These are phyloP conservation scores for Casuarius casuarius DNA, from an alignment of 2,113 vertebrate species.

Conservation along the genomic window DNA sequence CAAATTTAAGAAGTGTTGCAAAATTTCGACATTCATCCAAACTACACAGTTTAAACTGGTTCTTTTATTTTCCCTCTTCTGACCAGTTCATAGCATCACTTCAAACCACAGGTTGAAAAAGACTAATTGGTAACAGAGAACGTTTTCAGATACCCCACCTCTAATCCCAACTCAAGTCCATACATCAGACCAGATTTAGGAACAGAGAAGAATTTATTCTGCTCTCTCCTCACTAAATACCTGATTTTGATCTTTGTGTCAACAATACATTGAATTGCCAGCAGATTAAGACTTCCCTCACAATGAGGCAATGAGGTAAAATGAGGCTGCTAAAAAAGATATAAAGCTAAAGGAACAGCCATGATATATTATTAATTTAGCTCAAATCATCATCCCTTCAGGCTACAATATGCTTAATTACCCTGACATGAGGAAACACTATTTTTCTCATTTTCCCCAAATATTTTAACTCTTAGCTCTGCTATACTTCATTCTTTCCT, in stretches of 20 bases:
- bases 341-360: background rate
- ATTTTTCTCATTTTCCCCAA: background rate
- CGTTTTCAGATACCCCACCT: background rate
- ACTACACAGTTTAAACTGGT: background rate
- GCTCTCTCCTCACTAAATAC: background rate
- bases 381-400: background rate
- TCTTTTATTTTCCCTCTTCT: background rate
- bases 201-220: background rate
- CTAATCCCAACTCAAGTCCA: background rate
- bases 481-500: background rate
- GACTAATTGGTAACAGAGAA: background rate
- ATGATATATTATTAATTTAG: background rate
- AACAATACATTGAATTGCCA: background rate
- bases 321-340: background rate
- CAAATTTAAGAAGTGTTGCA: background rate
- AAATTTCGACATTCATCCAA: background rate
- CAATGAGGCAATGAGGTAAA: background rate
- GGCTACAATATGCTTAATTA: background rate
- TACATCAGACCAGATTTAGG: background rate
- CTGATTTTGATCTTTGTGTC: background rate
- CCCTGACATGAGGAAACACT: background rate
- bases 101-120: background rate
- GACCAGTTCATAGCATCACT: background rate
- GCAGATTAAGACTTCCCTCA: background rate
- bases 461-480: background rate